A percentile compares a stretch with the other conserved stretches of the same genome.
phyloP scores from a whole-genome alignment of 2,113 vertebrate genomes.

The Microtus richardsoni region DNA sequence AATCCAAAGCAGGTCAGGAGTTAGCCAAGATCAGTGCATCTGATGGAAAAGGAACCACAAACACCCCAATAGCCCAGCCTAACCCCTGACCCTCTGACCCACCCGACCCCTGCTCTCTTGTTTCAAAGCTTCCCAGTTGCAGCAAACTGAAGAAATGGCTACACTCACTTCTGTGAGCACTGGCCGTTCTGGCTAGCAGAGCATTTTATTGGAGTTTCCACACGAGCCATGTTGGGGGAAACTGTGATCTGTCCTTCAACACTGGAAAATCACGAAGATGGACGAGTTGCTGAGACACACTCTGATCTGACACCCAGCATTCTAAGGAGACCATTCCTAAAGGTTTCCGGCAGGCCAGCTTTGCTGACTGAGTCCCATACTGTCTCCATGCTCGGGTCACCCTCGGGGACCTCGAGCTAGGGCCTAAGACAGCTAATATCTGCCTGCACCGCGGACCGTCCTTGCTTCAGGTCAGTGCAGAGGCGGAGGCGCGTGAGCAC shows the following conservation, averaged over 20 bases:
- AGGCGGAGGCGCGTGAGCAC: not conserved
- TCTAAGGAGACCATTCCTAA: not conserved
- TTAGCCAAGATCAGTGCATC: slow-evolving; percentile 50
- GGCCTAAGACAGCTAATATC: not conserved
- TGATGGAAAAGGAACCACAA: slow-evolving; percentile 28
- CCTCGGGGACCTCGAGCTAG: no score
- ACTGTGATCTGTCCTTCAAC: not conserved
- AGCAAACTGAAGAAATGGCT: not conserved
- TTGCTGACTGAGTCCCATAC: not conserved
- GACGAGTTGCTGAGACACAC: not conserved
- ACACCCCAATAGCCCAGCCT: not conserved
- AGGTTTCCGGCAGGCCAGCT: not conserved
- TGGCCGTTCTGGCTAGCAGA: not conserved
- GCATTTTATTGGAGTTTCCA: not conserved
- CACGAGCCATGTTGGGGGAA: not conserved
- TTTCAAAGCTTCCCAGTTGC: not conserved
- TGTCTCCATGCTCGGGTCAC: not conserved
- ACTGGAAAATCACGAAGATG: not conserved
- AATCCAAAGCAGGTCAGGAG: slow-evolving; percentile 53
- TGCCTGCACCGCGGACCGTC: not conserved
- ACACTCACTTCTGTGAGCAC: not conserved
- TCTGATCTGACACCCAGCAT: no score
- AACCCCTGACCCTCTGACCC: not conserved
- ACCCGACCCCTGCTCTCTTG: not conserved
- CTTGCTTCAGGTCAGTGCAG: not conserved